phyloP scores from a whole-genome alignment of 2,797 vertebrate species.

The Monodelphis domestica region DNA sequence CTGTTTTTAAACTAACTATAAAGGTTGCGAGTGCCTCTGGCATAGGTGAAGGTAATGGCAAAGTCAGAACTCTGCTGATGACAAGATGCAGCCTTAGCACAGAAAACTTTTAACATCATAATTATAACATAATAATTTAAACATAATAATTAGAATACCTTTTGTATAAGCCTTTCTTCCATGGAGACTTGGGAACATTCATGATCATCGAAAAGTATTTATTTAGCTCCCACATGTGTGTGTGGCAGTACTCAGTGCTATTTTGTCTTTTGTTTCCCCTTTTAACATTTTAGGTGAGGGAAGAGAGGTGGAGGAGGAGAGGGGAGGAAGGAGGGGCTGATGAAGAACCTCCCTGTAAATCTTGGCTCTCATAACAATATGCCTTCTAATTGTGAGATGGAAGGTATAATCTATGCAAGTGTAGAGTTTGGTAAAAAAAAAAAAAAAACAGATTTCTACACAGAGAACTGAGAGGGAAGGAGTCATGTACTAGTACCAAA shows the following conservation, averaged over 20 bases:
- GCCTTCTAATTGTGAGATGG: background rate
- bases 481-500: background rate
- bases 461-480: background rate
- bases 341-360: conserved; percentile 43
- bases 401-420: background rate
- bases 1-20: background rate
- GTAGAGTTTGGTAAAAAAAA: background rate
- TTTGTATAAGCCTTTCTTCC: conserved; percentile 77
- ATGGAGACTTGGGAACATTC: conserved; percentile 74
- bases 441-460: conserved; percentile 12
- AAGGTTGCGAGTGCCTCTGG: conserved; percentile 60
- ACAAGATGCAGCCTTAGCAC: conserved; percentile 65
- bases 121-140: conserved; percentile 80
- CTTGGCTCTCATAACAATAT: conserved; percentile 55
- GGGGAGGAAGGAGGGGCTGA: conserved; percentile 33
- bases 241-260: conserved; percentile 71
- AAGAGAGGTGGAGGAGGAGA: conserved; percentile 59
- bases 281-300: conserved; percentile 61
- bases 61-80: conserved; percentile 71
- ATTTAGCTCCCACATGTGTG: conserved; percentile 69
- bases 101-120: conserved; percentile 78
- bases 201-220: conserved; percentile 76
- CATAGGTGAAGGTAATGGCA: conserved; percentile 62
- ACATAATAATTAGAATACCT: conserved; percentile 80
- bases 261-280: conserved; percentile 67